These are phyloP conservation scores for Thecophora atra DNA, from an alignment of 2,888 invertebrate genomes.

Conservation along the genomic window DNA sequence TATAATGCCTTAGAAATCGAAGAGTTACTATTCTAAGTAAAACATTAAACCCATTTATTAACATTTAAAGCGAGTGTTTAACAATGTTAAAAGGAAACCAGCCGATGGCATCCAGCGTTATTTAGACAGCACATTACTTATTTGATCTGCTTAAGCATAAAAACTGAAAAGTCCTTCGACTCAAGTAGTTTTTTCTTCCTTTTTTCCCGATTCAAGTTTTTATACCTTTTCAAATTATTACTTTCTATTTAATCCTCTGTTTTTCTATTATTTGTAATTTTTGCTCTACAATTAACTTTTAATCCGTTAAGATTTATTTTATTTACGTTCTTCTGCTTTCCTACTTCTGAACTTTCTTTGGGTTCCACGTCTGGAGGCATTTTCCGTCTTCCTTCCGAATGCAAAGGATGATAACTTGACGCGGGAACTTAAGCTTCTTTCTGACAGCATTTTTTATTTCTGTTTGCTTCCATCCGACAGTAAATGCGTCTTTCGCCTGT, in stretches of 20 bases:
- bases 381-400: background rate
- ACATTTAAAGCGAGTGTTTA: too few species aligned
- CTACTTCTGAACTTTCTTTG: background rate
- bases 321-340: constrained; percentile 9
- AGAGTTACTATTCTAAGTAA: too few species aligned
- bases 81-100: too few species aligned
- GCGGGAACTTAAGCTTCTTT: constrained; percentile 9
- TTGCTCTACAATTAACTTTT: constrained; percentile 38
- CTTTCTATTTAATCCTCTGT: constrained; percentile 1
- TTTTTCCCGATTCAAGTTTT: background rate
- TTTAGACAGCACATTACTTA: too few species aligned
- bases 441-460: constrained; percentile 30
- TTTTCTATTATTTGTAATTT: constrained; percentile 18
- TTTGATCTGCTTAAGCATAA: background rate
- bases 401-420: constrained; percentile 9
- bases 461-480: background rate
- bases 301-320: constrained; percentile 35
- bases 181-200: background rate
- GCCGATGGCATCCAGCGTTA: too few species aligned
- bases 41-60: too few species aligned
- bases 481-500: background rate
- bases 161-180: too few species aligned
- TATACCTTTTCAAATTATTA: background rate
- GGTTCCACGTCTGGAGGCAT: constrained; percentile 10
- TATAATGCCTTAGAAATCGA: too few species aligned